Evolutionary conservation across 2,888 invertebrate species (phyloP).

Genomic region (Litoditis marina): DNA sequence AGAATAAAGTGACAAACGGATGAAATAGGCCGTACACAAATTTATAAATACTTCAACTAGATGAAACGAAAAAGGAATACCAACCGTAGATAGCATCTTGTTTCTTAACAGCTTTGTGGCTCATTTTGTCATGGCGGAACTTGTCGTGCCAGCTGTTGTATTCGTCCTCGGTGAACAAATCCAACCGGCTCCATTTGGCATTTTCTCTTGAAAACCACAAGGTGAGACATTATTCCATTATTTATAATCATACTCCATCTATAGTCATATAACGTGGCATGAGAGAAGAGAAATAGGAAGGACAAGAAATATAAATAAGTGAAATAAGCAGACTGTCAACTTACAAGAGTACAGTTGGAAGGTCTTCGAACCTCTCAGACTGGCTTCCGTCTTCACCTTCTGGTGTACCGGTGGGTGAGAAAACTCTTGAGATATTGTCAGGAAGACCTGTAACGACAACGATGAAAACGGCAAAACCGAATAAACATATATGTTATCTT

Average conservation of each 20-base stretch:
- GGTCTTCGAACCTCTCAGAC: constrained; percentile 4
- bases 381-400: constrained; percentile 6
- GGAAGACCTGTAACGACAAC: constrained; percentile 1
- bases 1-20: neutral
- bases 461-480: neutral
- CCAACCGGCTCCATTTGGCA: constrained; percentile 8
- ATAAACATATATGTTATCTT: too few relatives aligned
- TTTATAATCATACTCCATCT: too few relatives aligned
- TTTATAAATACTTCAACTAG: too few relatives aligned
- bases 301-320: neutral
- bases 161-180: constrained; percentile 30
- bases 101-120: constrained; percentile 36
- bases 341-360: constrained; percentile 9
- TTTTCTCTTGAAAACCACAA: too few relatives aligned
- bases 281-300: too few relatives aligned
- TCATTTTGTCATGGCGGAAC: constrained; percentile 29
- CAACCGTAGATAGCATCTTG: constrained; percentile 47
- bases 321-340: too few relatives aligned
- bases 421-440: constrained; percentile 6
- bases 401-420: constrained; percentile 4
- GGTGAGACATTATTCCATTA: too few relatives aligned
- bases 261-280: too few relatives aligned
- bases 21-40: too few relatives aligned
- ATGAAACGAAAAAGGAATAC: too few relatives aligned
- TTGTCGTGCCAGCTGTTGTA: constrained; percentile 48